Percentiles rank a stretch among this genome's conserved stretches.
Evolutionary conservation across 92 coral and sea anemone species (phyloP).

Genomic region (Montipora capitata): DNA sequence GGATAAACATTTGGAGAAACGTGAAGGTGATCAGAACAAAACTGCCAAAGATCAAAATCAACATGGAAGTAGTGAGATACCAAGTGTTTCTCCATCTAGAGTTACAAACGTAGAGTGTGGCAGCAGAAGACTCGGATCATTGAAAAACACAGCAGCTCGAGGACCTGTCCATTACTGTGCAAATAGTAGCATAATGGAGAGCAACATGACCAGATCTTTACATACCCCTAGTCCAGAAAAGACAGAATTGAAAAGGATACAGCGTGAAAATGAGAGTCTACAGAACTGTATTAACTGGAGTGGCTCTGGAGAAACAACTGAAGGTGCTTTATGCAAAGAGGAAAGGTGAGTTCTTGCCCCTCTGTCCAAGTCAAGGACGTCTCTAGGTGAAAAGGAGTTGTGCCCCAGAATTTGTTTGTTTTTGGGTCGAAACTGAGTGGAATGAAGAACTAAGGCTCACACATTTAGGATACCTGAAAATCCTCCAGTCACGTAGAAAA

Average conservation of each 20-base stretch:
- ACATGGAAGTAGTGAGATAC: not conserved
- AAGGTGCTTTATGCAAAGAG: not conserved
- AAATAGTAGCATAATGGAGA: not conserved
- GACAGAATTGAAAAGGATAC: constrained; percentile 16
- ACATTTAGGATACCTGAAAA: too few species aligned
- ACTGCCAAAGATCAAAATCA: not conserved
- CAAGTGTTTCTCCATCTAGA: too few species aligned
- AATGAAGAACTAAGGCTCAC: too few species aligned
- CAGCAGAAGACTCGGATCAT: not conserved
- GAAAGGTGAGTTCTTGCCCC: not conserved
- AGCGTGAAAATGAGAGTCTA: constrained; percentile 3
- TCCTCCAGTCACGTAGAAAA: too few species aligned
- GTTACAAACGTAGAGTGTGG: not conserved
- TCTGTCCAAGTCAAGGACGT: too few species aligned
- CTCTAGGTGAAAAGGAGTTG: too few species aligned
- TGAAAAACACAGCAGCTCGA: not conserved
- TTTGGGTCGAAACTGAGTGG: too few species aligned
- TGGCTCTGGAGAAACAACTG: not conserved
- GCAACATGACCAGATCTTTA: not conserved
- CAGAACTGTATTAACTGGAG: constrained; percentile 8
- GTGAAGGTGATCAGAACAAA: not conserved
- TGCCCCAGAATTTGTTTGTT: too few species aligned
- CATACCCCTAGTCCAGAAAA: constrained; percentile 4
- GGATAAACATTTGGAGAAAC: not conserved
- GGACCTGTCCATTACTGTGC: not conserved